Evolutionary conservation across 2,797 vertebrate species (phyloP).

Genomic region (Alfaro cultratus): DNA sequence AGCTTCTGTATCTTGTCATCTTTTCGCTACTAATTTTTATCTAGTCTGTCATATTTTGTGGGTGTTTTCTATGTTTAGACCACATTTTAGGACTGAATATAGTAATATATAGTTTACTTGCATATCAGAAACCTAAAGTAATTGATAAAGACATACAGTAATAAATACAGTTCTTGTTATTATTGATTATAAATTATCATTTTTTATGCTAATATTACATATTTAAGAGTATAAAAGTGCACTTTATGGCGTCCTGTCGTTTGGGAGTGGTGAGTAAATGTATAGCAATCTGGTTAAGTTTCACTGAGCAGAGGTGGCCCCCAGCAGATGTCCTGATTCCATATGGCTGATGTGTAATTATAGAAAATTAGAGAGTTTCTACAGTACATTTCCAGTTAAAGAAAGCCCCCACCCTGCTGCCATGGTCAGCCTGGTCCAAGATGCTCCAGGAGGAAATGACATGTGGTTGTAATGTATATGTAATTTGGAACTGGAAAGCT

Average conservation of each 20-base stretch:
- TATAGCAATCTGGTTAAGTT: constrained; percentile 50
- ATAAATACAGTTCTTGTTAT: not conserved
- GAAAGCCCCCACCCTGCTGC: constrained; percentile 58
- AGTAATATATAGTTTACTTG: not conserved
- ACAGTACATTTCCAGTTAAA: constrained; percentile 42
- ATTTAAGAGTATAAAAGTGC: constrained; percentile 26
- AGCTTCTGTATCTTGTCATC: not conserved
- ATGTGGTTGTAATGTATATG: constrained; percentile 32
- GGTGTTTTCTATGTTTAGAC: constrained; percentile 1
- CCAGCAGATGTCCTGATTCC: constrained; percentile 55
- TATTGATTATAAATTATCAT: not conserved
- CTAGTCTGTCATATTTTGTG: not conserved
- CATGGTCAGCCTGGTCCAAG: constrained; percentile 37
- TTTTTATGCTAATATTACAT: not conserved
- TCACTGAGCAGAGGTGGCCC: constrained; percentile 28
- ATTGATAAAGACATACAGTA: too few relatives aligned
- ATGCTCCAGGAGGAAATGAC: constrained; percentile 27
- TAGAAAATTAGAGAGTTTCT: constrained; percentile 71
- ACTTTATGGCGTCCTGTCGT: constrained; percentile 60
- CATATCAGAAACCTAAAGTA: too few relatives aligned
- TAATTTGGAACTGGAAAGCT: constrained; percentile 39
- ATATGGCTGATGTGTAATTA: constrained; percentile 78
- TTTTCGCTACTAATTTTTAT: not conserved
- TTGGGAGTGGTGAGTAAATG: constrained; percentile 54
- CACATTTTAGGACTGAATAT: not conserved